These are phyloP conservation scores for Drosophila seclusa DNA, from an alignment of 2,888 invertebrate genomes.

Conservation along the genomic window DNA sequence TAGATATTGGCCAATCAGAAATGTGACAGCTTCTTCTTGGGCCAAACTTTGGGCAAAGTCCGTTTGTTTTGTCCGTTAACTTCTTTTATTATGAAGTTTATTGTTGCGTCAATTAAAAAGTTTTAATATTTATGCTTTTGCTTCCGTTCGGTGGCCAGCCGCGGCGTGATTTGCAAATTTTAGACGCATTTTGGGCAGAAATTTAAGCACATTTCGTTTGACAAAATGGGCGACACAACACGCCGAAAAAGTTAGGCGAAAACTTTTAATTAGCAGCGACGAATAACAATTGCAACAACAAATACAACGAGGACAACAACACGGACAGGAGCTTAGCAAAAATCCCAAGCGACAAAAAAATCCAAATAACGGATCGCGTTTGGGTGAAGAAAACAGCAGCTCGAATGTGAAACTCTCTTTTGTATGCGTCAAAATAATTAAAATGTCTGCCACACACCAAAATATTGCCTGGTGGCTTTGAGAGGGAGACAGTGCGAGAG, in stretches of 20 bases:
- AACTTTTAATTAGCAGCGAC: conserved; percentile 75
- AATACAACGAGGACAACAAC: not conserved
- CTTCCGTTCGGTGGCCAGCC: conserved; percentile 10
- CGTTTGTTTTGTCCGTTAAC: conserved; percentile 45
- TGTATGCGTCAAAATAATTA: conserved; percentile 52
- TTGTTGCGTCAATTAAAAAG: conserved; percentile 78
- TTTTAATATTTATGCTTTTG: conserved; percentile 59
- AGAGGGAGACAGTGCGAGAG: not conserved
- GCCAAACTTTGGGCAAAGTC: not conserved
- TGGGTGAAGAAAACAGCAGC: conserved; percentile 28
- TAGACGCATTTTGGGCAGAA: conserved; percentile 33
- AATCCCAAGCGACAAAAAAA: conserved; percentile 26
- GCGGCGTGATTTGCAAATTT: conserved; percentile 21
- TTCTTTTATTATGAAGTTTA: conserved; percentile 74
- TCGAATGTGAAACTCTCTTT: conserved; percentile 40
- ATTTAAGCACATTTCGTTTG: conserved; percentile 41
- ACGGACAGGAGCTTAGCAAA: conserved; percentile 4
- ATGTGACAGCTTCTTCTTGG: conserved; percentile 9
- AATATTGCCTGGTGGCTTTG: not conserved
- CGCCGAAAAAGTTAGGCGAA: conserved; percentile 56
- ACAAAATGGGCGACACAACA: conserved; percentile 39
- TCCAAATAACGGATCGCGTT: conserved; percentile 3
- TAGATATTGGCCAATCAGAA: not conserved
- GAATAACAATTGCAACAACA: conserved; percentile 9
- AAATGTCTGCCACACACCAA: conserved; percentile 33